Percentiles rank a stretch among this genome's conserved stretches.
Conservation (phyloP, 37 sponge, comb jelly and placozoan species). For the Eunapius fragilis region DNA sequence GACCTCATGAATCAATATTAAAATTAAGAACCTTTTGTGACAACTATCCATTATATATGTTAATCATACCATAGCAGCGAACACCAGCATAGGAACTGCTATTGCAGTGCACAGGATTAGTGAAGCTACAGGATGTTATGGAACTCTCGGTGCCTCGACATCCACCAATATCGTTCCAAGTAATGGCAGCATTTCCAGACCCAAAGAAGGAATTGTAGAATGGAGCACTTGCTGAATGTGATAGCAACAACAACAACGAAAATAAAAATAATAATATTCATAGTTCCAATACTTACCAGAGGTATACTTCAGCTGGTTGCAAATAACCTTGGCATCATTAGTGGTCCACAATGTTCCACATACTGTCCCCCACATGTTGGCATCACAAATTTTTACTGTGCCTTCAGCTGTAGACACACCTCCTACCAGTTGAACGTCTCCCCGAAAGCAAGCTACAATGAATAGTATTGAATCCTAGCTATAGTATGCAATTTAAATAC, state of each 20-base stretch:
- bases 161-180: background rate
- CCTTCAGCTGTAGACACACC: background rate
- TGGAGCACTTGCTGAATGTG: background rate
- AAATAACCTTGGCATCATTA: slow-evolving; percentile 1
- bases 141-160: background rate
- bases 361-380: slow-evolving; percentile 24
- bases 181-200: background rate
- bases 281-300: background rate
- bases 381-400: slow-evolving; percentile 24
- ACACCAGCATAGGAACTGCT: slow-evolving; percentile 26
- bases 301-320: slow-evolving; percentile 17
- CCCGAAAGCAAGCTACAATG: background rate
- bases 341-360: slow-evolving; percentile 2
- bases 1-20: no score
- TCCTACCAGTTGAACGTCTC: slow-evolving; percentile 33
- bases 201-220: background rate
- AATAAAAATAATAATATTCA: background rate
- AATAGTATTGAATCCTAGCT: no score
- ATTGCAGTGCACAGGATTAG: background rate
- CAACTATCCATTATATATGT: no score
- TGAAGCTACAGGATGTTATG: background rate
- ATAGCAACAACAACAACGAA: no score
- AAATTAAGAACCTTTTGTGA: no score
- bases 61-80: slow-evolving; percentile 17
- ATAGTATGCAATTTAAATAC: no score